A percentile compares a stretch with the other conserved stretches of the same genome.
Evolutionary conservation across 2,888 invertebrate species (phyloP).

Genomic region (Parnassius glacialis): DNA sequence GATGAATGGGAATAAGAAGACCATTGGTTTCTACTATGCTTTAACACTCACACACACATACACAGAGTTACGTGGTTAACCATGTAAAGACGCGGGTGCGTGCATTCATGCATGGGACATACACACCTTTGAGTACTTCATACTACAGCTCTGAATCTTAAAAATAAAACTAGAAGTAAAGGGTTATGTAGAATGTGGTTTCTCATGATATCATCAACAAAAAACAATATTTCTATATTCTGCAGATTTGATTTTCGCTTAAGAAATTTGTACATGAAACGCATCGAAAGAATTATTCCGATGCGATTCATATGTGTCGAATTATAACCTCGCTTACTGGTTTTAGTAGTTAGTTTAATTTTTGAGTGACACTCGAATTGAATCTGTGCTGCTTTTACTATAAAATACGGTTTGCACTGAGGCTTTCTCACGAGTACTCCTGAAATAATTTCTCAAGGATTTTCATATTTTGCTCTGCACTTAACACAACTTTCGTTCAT

Average conservation of each 20-base stretch:
- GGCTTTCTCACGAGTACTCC: constrained; percentile 49
- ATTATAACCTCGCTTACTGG: constrained; percentile 72
- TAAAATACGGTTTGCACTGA: constrained; percentile 54
- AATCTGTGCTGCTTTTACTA: constrained; percentile 68
- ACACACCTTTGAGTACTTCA: constrained; percentile 26
- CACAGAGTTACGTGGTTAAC: too few species aligned
- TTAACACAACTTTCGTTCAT: constrained; percentile 29
- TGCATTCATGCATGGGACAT: constrained; percentile 31
- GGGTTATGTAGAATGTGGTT: constrained; percentile 50
- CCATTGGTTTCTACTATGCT: too few species aligned
- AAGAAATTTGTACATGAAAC: constrained; percentile 53
- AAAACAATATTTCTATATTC: constrained; percentile 47
- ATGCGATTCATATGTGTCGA: constrained; percentile 57
- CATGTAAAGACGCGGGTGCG: constrained; percentile 11
- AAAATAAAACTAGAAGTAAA: constrained; percentile 37
- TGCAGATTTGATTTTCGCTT: constrained; percentile 55
- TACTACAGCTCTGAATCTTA: not conserved
- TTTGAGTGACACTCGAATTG: constrained; percentile 70
- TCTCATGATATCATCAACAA: constrained; percentile 34
- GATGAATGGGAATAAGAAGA: too few species aligned
- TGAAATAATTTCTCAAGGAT: constrained; percentile 42
- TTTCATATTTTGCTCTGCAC: constrained; percentile 42
- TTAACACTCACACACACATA: too few species aligned
- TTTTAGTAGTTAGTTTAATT: constrained; percentile 73
- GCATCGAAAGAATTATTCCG: constrained; percentile 44